Conservation (phyloP, 2,113 vertebrate genomes). For the Antechinus flavipes region DNA sequence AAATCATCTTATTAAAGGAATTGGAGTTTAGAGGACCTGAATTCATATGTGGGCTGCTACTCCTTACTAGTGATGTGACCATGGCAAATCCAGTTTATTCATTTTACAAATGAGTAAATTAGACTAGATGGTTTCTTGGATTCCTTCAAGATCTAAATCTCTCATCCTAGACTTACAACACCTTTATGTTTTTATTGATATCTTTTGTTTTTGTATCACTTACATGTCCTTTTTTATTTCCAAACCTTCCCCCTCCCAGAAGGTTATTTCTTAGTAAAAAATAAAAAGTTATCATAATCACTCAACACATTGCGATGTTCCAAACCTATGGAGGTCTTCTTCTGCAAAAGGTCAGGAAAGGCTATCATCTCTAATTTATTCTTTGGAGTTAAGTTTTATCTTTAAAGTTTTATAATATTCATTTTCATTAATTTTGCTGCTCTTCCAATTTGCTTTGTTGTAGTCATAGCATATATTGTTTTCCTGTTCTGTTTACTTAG, state of each 20-base stretch:
- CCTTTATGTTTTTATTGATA: no score
- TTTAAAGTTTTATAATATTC: neutral
- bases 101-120: neutral
- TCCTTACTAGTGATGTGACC: neutral
- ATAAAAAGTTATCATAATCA: neutral
- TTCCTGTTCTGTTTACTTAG: neutral
- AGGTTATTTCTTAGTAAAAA: no score
- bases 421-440: no score
- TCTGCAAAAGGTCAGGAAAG: neutral
- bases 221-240: neutral
- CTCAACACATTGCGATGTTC: neutral
- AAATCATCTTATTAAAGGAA: constrained; percentile 1
- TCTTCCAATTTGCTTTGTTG: neutral
- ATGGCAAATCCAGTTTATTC: neutral
- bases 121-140: neutral
- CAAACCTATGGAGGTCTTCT: neutral
- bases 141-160: neutral
- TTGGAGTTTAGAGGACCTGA: neutral
- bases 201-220: no score
- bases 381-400: neutral
- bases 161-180: no score
- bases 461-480: neutral
- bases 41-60: neutral
- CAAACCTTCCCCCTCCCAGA: no score
- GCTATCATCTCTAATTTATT: neutral